Evolutionary conservation across 2,797 vertebrate species (phyloP).

Genomic region (Novumbra hubbsi): DNA sequence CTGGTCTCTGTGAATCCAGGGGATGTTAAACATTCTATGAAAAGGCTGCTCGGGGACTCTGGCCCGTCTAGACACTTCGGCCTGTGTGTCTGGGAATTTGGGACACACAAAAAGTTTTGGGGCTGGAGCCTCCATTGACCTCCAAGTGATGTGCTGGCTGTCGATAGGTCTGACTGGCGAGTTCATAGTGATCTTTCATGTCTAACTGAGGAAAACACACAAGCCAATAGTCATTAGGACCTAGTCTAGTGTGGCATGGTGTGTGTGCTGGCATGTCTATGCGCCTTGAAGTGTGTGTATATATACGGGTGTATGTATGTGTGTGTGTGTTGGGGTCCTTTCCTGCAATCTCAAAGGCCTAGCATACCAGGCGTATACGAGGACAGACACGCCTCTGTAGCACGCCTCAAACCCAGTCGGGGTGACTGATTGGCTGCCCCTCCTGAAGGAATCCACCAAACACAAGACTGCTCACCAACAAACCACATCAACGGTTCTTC

Average conservation of each 20-base stretch:
- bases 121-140: background rate
- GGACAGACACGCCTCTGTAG: slow-evolving; percentile 68
- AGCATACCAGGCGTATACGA: slow-evolving; percentile 45
- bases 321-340: slow-evolving; percentile 33
- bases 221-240: slow-evolving; percentile 58
- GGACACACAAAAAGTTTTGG: too few relatives aligned
- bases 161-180: too few relatives aligned
- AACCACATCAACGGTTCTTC: slow-evolving; percentile 46
- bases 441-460: slow-evolving; percentile 66
- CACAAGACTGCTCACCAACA: slow-evolving; percentile 63
- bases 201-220: slow-evolving; percentile 52
- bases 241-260: background rate
- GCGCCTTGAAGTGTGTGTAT: slow-evolving; percentile 2
- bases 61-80: background rate
- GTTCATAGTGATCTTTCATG: slow-evolving; percentile 43
- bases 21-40: background rate
- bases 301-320: slow-evolving; percentile 2
- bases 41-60: slow-evolving; percentile 3
- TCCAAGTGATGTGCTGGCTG: too few relatives aligned
- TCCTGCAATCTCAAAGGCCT: slow-evolving; percentile 65
- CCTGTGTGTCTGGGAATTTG: background rate
- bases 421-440: slow-evolving; percentile 68
- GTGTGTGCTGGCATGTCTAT: background rate
- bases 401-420: slow-evolving; percentile 70
- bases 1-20: slow-evolving; percentile 3